Percentiles rank a stretch among this genome's conserved stretches.
Conservation (phyloP, 2,797 vertebrate genomes). For the Tragopan temminckii region DNA sequence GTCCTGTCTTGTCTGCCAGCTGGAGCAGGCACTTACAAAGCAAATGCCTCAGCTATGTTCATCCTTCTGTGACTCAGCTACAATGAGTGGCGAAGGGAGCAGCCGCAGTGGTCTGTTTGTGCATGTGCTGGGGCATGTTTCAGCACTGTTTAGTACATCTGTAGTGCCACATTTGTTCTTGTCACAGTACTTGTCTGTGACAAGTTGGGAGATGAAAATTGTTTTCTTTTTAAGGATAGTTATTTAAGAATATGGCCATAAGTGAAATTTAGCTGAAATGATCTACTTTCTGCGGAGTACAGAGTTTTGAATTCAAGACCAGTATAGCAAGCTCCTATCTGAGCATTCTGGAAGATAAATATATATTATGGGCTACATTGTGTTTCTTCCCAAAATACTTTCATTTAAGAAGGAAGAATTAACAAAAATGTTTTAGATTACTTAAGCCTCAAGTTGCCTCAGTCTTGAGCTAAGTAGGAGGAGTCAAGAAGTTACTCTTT, state of each 20-base stretch:
- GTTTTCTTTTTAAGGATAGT: background rate
- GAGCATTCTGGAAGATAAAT: background rate
- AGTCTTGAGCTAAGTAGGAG: background rate
- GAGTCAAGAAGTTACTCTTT: background rate
- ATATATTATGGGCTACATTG: background rate
- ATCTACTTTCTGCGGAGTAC: background rate
- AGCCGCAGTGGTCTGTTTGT: background rate
- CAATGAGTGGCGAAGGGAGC: background rate
- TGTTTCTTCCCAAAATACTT: background rate
- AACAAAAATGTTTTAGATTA: background rate
- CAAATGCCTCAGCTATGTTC: background rate
- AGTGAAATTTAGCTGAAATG: background rate
- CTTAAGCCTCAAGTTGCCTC: background rate
- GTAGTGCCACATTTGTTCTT: accelerated
- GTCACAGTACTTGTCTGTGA: background rate
- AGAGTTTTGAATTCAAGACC: background rate
- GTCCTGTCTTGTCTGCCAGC: background rate
- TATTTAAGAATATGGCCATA: background rate
- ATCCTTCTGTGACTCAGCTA: background rate
- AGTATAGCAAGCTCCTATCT: background rate
- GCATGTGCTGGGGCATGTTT: background rate
- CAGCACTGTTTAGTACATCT: background rate
- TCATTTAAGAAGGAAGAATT: background rate
- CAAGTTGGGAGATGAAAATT: background rate
- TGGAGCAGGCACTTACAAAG: background rate